These are phyloP conservation scores for Apostichopus leukothele DNA, from an alignment of 53 echinoderm and acorn worm species.

Conservation along the genomic window DNA sequence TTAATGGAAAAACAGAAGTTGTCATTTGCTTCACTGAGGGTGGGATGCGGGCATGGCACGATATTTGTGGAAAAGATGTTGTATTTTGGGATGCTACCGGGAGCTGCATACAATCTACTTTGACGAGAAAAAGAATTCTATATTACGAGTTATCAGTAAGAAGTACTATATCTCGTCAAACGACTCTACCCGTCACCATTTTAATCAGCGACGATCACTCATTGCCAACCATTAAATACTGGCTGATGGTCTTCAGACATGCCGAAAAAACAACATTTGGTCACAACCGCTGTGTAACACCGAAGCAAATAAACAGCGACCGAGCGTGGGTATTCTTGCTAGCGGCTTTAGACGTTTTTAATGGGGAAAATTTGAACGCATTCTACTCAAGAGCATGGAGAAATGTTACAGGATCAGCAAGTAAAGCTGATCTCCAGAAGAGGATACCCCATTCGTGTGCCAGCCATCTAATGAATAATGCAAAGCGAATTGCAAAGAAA, in stretches of 20 bases:
- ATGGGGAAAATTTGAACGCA: background rate
- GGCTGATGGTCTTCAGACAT: constrained; percentile 13
- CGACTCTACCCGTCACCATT: constrained; percentile 22
- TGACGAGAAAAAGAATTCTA: constrained; percentile 1
- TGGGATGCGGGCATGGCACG: constrained; percentile 26
- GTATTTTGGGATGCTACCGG: constrained; percentile 40
- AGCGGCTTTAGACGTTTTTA: constrained; percentile 17
- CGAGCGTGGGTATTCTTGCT: constrained; percentile 24
- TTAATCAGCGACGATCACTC: background rate
- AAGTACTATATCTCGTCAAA: background rate
- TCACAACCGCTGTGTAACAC: background rate
- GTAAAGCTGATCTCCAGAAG: background rate
- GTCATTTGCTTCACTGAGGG: constrained; percentile 26
- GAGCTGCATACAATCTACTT: background rate
- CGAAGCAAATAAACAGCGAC: constrained; percentile 21
- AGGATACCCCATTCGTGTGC: background rate
- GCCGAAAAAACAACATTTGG: constrained; percentile 7
- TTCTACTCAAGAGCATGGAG: constrained; percentile 14
- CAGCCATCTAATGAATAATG: constrained; percentile 3
- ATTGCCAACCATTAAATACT: constrained; percentile 17
- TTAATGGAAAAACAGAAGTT: constrained; percentile 12
- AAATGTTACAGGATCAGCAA: constrained; percentile 5
- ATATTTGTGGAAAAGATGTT: background rate
- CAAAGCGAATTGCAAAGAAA: constrained; percentile 1
- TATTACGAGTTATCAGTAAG: constrained; percentile 28